A percentile compares a stretch with the other conserved stretches of the same genome.
Conservation (phyloP, 2,797 vertebrate species). For the Helarctos malayanus region DNA sequence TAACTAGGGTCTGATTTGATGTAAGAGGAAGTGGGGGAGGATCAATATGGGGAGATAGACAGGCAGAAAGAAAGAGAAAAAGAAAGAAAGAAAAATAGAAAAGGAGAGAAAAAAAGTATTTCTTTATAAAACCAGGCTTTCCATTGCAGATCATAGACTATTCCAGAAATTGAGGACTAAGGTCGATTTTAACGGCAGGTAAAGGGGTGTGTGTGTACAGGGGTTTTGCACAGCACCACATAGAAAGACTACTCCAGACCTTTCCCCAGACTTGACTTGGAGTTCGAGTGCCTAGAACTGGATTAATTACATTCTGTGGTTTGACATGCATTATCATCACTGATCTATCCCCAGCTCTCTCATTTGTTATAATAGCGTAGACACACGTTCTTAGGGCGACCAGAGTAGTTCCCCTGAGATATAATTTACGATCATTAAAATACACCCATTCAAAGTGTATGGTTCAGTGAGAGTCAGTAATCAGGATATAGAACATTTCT, state of each 20-base stretch:
- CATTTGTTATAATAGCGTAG: background rate
- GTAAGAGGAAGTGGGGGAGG: background rate
- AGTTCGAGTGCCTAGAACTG: background rate
- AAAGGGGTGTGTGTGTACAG: background rate
- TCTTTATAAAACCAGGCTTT: background rate
- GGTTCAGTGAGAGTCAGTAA: background rate
- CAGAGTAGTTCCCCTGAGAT: background rate
- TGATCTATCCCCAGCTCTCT: background rate
- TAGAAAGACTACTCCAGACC: background rate
- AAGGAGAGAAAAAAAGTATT: background rate
- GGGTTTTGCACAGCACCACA: background rate
- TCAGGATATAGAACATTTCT: background rate
- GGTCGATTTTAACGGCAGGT: background rate
- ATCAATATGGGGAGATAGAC: no score
- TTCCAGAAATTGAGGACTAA: background rate
- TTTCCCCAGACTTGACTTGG: background rate
- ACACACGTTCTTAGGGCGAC: background rate
- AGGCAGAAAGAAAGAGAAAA: no score
- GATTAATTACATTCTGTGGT: background rate
- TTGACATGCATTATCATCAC: background rate
- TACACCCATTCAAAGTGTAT: background rate
- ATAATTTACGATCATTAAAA: background rate
- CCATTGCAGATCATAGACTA: background rate
- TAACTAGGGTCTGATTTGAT: background rate
- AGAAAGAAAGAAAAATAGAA: no score